Evolutionary conservation across 1,140 invertebrate species (phyloP), one percentile per base, ranked within the genome.

Genomic region (Cyphomyrmex costatus): DNA sequence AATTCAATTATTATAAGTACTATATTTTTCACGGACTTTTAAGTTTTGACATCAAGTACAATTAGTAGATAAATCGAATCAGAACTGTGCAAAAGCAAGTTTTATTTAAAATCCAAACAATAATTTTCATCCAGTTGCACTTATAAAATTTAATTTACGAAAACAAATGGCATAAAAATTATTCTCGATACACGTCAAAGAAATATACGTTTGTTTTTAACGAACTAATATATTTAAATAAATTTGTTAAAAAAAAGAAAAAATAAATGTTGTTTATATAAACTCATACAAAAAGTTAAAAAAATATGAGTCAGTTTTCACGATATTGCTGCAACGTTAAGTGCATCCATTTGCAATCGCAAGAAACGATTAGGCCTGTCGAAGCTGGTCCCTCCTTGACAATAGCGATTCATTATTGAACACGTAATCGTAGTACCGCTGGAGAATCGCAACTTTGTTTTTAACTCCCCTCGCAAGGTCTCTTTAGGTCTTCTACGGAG

Each of bases 361-460:
- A 61, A 73, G 27, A 83, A 83, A 83, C 27, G 68, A 83, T 83
- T 83, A 60, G 36, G 24, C n/a, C 19, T 10, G 36, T 83, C 68
- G 33, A 16, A 30, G 19, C 21, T 24, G 19, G n/a, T 46, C 4
- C 21, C 61, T 79, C 77, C 53, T 66, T 73, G 68, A 74, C 68
- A 83, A 83, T 16, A 42, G 63, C 42, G 70, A 74, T 90, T 65
- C 84, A 88, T 90, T 89, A 90, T 88, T 86, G 77, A 90, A 46
- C 77, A 66, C 58, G 76, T 84, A 74, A 90, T 86, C 89, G 80
- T 65, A 78, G 84, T 51, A 79, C 53, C 16, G 61, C 46, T 60
- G 61, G 56, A 79, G 51, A 85, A 85, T 85, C 80, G 86, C 66
- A 90, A 90, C 83, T 88, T 90, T 90, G 86, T 88, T 89, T 80